Conservation (phyloP, 92 coral and sea anemone genomes). For the Porites lobata region DNA sequence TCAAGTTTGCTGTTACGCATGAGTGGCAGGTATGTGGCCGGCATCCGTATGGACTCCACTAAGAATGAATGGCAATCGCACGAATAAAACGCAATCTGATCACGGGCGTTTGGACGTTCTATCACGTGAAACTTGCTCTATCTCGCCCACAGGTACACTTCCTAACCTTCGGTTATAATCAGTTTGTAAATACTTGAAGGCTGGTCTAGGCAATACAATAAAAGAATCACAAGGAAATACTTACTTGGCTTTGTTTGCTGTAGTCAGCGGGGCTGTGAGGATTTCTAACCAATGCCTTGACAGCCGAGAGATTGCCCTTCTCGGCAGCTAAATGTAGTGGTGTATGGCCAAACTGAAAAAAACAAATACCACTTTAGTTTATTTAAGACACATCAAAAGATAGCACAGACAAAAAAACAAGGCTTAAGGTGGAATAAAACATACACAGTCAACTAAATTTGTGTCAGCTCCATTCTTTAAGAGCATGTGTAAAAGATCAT, state of each 20-base stretch:
- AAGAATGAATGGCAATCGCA: too few relatives aligned
- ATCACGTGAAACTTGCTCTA: too few relatives aligned
- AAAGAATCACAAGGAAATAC: background rate
- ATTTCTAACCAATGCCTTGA: background rate
- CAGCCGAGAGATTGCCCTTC: conserved; percentile 14
- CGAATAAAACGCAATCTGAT: too few relatives aligned
- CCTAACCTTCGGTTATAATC: too few relatives aligned
- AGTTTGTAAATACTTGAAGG: too few relatives aligned
- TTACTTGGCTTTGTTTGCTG: conserved; percentile 1
- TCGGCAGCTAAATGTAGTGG: conserved; percentile 43
- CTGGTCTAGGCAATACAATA: too few relatives aligned
- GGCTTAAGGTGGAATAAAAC: background rate
- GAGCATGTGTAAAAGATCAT: conserved; percentile 3
- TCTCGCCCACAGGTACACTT: too few relatives aligned
- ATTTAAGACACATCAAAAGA: too few relatives aligned
- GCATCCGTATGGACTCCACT: too few relatives aligned
- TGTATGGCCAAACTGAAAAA: background rate
- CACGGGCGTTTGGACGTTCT: too few relatives aligned
- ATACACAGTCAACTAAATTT: conserved; percentile 22
- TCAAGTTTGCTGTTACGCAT: too few relatives aligned
- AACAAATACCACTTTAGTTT: background rate
- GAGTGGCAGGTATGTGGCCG: too few relatives aligned
- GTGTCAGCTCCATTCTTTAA: conserved; percentile 10
- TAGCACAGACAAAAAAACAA: background rate
- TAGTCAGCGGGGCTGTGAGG: background rate